A percentile compares a stretch with the other conserved stretches of the same genome.
These are phyloP conservation scores for Brachyptera risi DNA, from an alignment of 2,888 invertebrate genomes.

Conservation along the genomic window DNA sequence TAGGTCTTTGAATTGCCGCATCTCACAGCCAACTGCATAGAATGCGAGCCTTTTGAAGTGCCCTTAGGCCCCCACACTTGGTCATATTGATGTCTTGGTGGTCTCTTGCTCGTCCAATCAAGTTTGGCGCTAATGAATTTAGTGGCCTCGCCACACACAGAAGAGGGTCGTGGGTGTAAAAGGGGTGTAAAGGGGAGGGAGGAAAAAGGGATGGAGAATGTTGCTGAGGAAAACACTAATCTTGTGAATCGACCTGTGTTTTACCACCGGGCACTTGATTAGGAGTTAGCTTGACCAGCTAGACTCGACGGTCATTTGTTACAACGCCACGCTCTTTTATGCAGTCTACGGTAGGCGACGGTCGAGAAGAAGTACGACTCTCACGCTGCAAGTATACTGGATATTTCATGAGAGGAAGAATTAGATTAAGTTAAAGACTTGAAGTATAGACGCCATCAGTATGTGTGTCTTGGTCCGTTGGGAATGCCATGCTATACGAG, in stretches of 20 bases:
- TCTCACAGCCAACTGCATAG: no score
- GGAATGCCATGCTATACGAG: no score
- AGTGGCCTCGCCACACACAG: constrained; percentile 18
- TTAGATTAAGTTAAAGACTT: no score
- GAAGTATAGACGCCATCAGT: no score
- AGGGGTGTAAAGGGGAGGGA: no score
- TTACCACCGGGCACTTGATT: constrained; percentile 26
- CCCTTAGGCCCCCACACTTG: not conserved
- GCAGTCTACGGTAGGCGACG: no score
- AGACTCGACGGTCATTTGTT: constrained; percentile 19
- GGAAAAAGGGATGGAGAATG: no score
- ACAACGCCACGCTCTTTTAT: not conserved
- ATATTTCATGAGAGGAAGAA: not conserved
- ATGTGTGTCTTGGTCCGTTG: no score
- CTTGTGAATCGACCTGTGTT: constrained; percentile 24
- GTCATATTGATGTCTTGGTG: constrained; percentile 20
- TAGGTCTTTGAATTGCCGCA: not conserved
- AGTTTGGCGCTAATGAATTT: constrained; percentile 26
- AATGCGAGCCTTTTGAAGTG: not conserved
- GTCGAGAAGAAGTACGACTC: not conserved
- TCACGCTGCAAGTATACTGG: not conserved
- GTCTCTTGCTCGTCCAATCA: constrained; percentile 19
- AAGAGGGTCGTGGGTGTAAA: not conserved
- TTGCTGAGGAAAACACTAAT: constrained; percentile 22
- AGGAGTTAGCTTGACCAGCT: constrained; percentile 20